Conservation (phyloP, 1,140 invertebrate species). For the Halictus rubicundus region DNA sequence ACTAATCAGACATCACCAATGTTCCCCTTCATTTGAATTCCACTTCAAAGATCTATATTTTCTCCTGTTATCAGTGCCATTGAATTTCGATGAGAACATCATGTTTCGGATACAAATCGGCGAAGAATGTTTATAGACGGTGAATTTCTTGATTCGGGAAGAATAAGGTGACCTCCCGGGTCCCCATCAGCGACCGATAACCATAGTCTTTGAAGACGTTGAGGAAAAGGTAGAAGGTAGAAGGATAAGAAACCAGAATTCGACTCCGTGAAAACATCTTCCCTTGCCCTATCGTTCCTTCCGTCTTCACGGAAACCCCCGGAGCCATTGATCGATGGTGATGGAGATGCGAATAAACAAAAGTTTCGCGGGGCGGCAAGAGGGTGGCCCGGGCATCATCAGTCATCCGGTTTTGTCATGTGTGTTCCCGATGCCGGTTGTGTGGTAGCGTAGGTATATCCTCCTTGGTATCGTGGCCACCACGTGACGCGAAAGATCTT, state of each 20-base stretch:
- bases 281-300: conserved; percentile 47
- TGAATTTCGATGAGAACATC: no score
- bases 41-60: no score
- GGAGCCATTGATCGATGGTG: conserved; percentile 70
- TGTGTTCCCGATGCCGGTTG: conserved; percentile 56
- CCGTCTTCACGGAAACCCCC: conserved; percentile 56
- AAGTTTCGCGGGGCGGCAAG: conserved; percentile 60
- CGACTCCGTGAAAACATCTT: conserved; percentile 43
- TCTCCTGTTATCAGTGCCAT: no score
- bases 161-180: not conserved
- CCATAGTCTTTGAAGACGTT: not conserved
- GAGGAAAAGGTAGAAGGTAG: conserved; percentile 5
- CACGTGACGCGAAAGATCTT: not conserved
- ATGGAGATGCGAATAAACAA: conserved; percentile 71
- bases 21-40: no score
- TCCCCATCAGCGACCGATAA: not conserved
- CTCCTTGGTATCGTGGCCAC: conserved; percentile 30
- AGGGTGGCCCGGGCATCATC: conserved; percentile 65
- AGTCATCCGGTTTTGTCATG: conserved; percentile 72
- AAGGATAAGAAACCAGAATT: conserved; percentile 39
- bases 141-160: not conserved
- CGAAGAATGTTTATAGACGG: not conserved
- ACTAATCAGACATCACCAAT: no score
- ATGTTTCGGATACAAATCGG: not conserved
- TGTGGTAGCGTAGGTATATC: conserved; percentile 12